A percentile compares a stretch with the other conserved stretches of the same genome.
Conservation (phyloP, 2,797 vertebrate species). For the Somateria mollissima region DNA sequence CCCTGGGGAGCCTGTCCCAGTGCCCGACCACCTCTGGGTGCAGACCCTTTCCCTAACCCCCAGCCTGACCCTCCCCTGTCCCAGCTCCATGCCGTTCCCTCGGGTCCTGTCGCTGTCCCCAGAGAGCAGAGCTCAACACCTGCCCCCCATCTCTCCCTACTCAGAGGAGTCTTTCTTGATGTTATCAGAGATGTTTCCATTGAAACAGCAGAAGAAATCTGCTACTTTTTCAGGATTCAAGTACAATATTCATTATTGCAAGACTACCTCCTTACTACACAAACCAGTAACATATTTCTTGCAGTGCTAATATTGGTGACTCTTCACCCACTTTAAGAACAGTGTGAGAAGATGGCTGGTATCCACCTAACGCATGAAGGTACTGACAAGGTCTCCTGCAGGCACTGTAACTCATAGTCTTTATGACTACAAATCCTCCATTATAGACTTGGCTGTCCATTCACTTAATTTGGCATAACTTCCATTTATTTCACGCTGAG, state of each 20-base stretch:
- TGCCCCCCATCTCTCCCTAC: background rate
- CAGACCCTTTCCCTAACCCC: background rate
- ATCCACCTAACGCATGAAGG: background rate
- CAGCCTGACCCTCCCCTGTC: background rate
- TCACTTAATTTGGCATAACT: background rate
- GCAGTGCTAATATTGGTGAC: background rate
- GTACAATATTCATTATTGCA: background rate
- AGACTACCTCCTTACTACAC: background rate
- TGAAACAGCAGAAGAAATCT: background rate
- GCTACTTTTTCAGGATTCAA: background rate
- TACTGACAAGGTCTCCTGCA: background rate
- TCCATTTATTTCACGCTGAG: background rate
- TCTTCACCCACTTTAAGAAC: background rate
- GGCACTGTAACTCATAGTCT: background rate
- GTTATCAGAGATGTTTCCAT: background rate
- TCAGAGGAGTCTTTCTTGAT: background rate
- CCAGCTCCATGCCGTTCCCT: background rate
- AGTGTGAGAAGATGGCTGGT: background rate
- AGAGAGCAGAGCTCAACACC: background rate
- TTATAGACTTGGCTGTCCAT: background rate
- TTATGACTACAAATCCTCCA: background rate
- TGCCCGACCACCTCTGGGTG: background rate
- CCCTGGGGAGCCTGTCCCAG: background rate
- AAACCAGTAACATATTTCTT: background rate
- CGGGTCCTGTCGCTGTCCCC: background rate